Base-by-base conservation (phyloP, 1,140 invertebrate species). In the Idris sp. region DNA sequence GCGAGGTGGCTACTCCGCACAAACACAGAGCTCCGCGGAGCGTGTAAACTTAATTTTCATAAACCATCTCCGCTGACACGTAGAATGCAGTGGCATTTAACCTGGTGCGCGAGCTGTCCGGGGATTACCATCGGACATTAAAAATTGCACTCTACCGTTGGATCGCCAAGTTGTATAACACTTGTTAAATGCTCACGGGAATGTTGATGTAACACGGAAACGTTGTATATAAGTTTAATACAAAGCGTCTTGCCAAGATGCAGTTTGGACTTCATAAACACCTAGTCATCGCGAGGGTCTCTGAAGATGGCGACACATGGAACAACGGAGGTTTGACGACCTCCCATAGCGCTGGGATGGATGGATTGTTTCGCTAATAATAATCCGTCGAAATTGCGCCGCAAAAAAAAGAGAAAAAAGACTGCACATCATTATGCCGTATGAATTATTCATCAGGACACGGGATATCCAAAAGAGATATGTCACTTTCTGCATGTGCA, bases 41-140 rank as follows among this genome's bases (percentile, higher is more conserved):
- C 71, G 61, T 67, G 71, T 74, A 74, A 74, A 74, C 71, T 73
- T 73, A 73, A 73, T 73, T 73, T 73, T 65, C 69, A 73, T 73
- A 73, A 65, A 73, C 69, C 61, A 73, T 73, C 61, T 65, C 40
- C 46, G 54, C 69, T 73, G 69, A 65, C 69, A 73, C 59, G 61
- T 65, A 73, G 69, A 73, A 65, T 73, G 51, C 69, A 73, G 59
- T 73, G 69, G 69, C 69, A 65, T 73, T 73, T 73, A 73, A 73
- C 69, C 69, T 38, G 59, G 54, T 61, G 51, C 61, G 53, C 69
- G 59, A 65, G 46, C 59, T 65, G 58, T 64, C 68, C 68, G 51
- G 44, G 68, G 68, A 64, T 72, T 72, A 72, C 58, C 68, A 64
- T 64, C 59, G 44, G 58, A 58, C 68, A 64, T 72, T 64, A 72